Base-by-base conservation (phyloP, 2,888 invertebrate genomes). In the Dicyrtomina minuta region DNA sequence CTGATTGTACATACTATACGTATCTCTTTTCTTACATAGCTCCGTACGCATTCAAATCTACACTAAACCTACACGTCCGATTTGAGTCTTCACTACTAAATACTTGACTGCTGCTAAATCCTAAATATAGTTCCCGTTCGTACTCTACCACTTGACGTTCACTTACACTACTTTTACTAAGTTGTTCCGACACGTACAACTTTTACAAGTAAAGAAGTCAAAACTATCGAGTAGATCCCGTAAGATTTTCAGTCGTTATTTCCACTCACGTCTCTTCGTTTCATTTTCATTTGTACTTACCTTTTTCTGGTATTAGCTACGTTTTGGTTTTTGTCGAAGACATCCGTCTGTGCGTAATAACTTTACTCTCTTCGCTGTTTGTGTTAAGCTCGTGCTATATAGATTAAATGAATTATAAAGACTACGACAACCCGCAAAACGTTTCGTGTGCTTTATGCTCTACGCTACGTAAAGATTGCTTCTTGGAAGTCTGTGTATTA, bases 71-170 rank as follows among this genome's bases (percentile, higher is more conserved):
- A 27, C 56, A 24, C 12, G n/a, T 26, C 58, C 12, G 26, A 13
- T 58, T 12, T 22, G 26, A 55, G 39, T 58, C 26, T 33, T 17
- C 33, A 33, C n/a, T 39, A 58, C 58, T 17, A 58, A 58, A 33
- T 58, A 39, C 39, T 58, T 33, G 33, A 33, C 33, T 33, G 20
- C 33, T 58, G 39, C 58, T 17, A 17, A 58, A 33, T 39, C 58
- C 58, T 58, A 58, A 58, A 58, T 58, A 58, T 58, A 58, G 58
- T 58, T 58, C 39, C 10, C 46, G n/a, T 20, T n/a, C 33, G 33
- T 33, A 33, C 33, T 3, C 33, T 33, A n/a, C 46, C 39, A 17
- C 17, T 39, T 39, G 33, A 46, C 46, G 20, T 20, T 46, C 46
- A 58, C 58, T 51, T 58, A 17, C 20, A 33, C 33, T 39, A 58